These are phyloP conservation scores for Drosophila setifemur DNA, from an alignment of 1,140 invertebrate species.

Conservation along the genomic window DNA sequence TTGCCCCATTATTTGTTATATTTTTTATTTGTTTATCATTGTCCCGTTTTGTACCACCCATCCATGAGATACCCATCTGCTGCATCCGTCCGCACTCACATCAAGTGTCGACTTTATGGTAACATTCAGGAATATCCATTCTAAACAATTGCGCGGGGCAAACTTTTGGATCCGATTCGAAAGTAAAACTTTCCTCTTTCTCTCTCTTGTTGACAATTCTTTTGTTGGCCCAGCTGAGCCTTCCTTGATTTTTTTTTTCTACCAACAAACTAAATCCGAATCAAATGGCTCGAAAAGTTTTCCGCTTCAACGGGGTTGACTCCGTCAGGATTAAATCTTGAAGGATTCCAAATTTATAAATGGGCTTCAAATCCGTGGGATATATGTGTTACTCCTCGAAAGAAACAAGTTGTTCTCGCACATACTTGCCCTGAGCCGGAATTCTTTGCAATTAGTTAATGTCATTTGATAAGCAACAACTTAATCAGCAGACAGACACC, in stretches of 20 bases:
- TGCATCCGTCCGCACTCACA: background rate
- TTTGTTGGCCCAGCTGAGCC: slow-evolving; percentile 70
- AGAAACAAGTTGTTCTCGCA: too few relatives aligned
- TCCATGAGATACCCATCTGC: slow-evolving; percentile 5
- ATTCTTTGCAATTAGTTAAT: slow-evolving; percentile 71
- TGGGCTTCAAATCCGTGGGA: slow-evolving; percentile 59
- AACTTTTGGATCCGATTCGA: slow-evolving; percentile 64
- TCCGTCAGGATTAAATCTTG: slow-evolving; percentile 42
- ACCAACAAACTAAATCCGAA: slow-evolving; percentile 42
- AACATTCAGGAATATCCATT: slow-evolving; percentile 24
- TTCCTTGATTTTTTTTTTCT: background rate
- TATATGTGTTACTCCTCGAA: slow-evolving; percentile 6
- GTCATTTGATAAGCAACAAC: slow-evolving; percentile 65
- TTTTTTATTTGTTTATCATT: background rate
- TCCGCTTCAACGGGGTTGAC: slow-evolving; percentile 49
- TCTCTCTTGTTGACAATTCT: slow-evolving; percentile 60
- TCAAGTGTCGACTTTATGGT: slow-evolving; percentile 50
- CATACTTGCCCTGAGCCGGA: background rate
- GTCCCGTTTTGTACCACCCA: background rate
- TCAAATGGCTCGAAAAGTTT: slow-evolving; percentile 73
- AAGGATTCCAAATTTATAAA: slow-evolving; percentile 75
- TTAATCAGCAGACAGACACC: slow-evolving; percentile 52
- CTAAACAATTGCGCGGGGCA: slow-evolving; percentile 60
- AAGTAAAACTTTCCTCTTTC: slow-evolving; percentile 74
- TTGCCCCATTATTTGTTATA: too few relatives aligned